These are phyloP conservation scores for Isurus oxyrinchus DNA, from an alignment of 2,113 vertebrate species.

Conservation along the genomic window DNA sequence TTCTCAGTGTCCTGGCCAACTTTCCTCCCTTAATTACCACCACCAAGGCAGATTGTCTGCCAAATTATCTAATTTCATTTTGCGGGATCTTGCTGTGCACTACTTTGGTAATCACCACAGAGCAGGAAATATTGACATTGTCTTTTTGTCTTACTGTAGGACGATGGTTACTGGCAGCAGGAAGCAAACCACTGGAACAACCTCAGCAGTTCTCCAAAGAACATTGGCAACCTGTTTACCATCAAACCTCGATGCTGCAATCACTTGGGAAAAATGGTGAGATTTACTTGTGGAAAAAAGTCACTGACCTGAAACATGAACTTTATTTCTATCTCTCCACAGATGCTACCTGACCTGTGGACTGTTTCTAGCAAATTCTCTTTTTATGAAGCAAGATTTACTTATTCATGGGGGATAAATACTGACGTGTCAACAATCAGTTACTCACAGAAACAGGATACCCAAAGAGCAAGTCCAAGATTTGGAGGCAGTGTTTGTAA, in stretches of 20 bases:
- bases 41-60: background rate
- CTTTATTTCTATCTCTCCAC: background rate
- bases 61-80: background rate
- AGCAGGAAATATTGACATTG: background rate
- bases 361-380: background rate
- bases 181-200: slow-evolving; percentile 63
- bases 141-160: background rate
- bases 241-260: slow-evolving; percentile 58
- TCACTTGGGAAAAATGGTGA: slow-evolving; percentile 73
- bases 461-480: slow-evolving; percentile 60
- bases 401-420: slow-evolving; percentile 72
- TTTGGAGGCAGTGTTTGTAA: slow-evolving; percentile 69
- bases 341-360: background rate
- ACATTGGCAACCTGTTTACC: slow-evolving; percentile 65
- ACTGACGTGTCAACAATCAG: slow-evolving; percentile 67
- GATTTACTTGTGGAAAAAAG: slow-evolving; percentile 59
- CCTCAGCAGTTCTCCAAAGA: slow-evolving; percentile 63
- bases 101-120: background rate
- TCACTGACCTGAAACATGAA: background rate
- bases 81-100: background rate
- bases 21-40: background rate
- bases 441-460: slow-evolving; percentile 66
- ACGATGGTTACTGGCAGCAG: slow-evolving; percentile 70
- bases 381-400: slow-evolving; percentile 43
- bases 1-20: background rate